Evolutionary conservation across 2,797 vertebrate species (phyloP), one percentile per base, ranked within the genome.

Genomic region (Centroberyx gerrardi): DNA sequence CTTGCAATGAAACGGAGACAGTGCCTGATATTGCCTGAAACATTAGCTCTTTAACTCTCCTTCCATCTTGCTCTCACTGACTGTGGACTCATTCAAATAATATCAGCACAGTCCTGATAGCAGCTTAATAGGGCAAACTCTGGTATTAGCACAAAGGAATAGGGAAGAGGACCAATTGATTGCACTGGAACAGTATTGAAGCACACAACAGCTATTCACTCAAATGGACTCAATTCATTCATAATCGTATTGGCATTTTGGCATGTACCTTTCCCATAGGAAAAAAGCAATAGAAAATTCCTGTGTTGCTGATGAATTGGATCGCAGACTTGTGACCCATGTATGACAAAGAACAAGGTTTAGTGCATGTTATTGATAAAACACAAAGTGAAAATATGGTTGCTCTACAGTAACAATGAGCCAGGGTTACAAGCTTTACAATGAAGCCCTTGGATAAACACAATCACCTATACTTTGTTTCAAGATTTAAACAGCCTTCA

Each of bases 81-180:
- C 91, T 87, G 90, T 87, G 85, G 87, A 90, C 84, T 88, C 83
- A 75, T 87, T 91, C 89, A 91, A 80, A 90, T 90, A 85, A 88
- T 89, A 91, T 92, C 90, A 89, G 90, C 89, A 92, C 89, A 93
- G 90, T 93, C 90, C 92, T 90, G 87, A 87, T 94, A 94, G 94
- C 94, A 95, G 94, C 93, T 92, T 95, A 92, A 90, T 90, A 94
- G 93, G 95, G 94, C 93, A 93, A 92, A 92, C 89, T 94, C 93
- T 92, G 91, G 90, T 91, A 92, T 90, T 91, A 93, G 88, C 91
- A 94, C 87, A 91, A 93, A 92, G 89, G 87, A 93, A 90, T 68
- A 68, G 87, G 91, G 90, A 91, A 86, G 81, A 87, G 84, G 87
- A 93, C 89, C 82, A 86, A 92, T 62, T 87, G 87, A 93, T 93